Percentiles rank a stretch among this genome's conserved stretches.
These are phyloP conservation scores for Agonopterix subpropinquella DNA, from an alignment of 2,888 invertebrate species.

Conservation along the genomic window DNA sequence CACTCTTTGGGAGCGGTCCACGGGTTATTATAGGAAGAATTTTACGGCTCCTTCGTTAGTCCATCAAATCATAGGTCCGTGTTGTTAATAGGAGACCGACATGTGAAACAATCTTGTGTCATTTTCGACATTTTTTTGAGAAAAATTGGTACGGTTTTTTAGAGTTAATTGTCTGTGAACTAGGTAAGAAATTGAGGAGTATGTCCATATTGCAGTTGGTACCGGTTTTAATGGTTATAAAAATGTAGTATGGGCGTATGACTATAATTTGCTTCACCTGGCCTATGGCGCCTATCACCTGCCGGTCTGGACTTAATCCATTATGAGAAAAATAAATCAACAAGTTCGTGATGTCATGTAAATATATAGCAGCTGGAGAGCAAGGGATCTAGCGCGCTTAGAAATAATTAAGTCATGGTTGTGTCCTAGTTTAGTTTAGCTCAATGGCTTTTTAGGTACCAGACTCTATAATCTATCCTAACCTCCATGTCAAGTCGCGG, in stretches of 20 bases:
- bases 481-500: too few relatives aligned
- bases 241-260: neutral
- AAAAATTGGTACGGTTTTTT: conserved; percentile 34
- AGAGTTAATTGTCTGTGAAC: conserved; percentile 57
- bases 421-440: too few relatives aligned
- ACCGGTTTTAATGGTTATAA: neutral
- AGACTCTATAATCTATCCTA: too few relatives aligned
- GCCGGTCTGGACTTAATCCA: conserved; percentile 8
- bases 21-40: conserved; percentile 60
- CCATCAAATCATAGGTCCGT: conserved; percentile 66
- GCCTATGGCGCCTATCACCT: conserved; percentile 25
- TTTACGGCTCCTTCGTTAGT: conserved; percentile 67
- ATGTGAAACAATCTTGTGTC: conserved; percentile 58
- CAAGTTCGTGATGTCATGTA: neutral
- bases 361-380: too few relatives aligned
- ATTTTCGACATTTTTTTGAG: conserved; percentile 38
- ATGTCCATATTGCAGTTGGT: too few relatives aligned
- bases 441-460: too few relatives aligned
- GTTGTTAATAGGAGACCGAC: conserved; percentile 40
- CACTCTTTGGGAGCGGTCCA: conserved; percentile 44
- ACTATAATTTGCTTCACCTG: conserved; percentile 24
- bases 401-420: too few relatives aligned
- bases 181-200: neutral
- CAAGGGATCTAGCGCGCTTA: neutral
- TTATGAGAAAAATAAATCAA: neutral